A percentile compares a stretch with the other conserved stretches of the same genome.
phyloP scores from a whole-genome alignment of 1,140 invertebrate genomes.

The Polypedilum pembai region DNA sequence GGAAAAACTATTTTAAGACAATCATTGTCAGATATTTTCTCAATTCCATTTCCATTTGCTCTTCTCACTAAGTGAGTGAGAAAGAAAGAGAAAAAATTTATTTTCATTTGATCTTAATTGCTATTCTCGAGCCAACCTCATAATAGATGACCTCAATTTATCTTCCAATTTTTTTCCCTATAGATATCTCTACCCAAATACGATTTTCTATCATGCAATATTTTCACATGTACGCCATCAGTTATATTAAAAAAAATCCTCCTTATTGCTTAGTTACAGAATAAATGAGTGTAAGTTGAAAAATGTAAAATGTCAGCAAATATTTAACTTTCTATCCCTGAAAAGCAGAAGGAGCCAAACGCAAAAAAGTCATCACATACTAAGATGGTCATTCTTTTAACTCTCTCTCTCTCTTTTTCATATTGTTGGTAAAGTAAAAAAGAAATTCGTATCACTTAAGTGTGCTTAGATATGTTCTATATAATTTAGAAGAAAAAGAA shows the following conservation, averaged over 20 bases:
- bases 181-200: not conserved
- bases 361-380: not conserved
- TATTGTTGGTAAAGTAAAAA: no score
- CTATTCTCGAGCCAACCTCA: not conserved
- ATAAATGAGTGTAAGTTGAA: constrained; percentile 1
- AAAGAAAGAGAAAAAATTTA: not conserved
- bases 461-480: no score
- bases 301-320: constrained; percentile 13
- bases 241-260: not conserved
- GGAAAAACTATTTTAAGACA: no score
- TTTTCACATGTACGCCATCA: not conserved
- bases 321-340: constrained; percentile 6
- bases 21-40: no score
- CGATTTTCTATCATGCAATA: not conserved
- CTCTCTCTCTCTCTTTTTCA: not conserved
- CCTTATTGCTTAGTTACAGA: not conserved
- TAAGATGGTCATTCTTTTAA: not conserved
- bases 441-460: no score
- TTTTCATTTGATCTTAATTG: constrained; percentile 19
- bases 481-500: no score
- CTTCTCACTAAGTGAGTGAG: no score
- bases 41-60: no score
- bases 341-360: not conserved
- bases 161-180: not conserved
- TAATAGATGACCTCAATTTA: constrained; percentile 18